These are phyloP conservation scores for Polydrusus pterygomalis DNA, from an alignment of 2,888 invertebrate genomes.

Conservation along the genomic window DNA sequence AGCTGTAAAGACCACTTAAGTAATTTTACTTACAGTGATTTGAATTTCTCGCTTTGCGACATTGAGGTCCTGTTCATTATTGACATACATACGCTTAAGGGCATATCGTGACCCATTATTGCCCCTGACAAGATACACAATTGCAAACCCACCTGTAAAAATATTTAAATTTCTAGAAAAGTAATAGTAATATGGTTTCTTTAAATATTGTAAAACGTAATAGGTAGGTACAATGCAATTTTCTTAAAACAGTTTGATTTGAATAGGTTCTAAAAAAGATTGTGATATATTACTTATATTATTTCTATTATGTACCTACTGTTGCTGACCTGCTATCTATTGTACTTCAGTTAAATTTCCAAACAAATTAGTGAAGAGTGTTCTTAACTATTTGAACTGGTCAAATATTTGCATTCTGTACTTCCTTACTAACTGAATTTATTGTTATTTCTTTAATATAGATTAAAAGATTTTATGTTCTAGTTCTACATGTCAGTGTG, in stretches of 20 bases:
- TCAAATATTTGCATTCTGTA: not conserved
- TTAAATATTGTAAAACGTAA: too few species aligned
- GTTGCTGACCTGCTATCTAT: not conserved
- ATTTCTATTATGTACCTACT: too few species aligned
- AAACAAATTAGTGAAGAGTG: too few species aligned
- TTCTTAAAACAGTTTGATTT: too few species aligned
- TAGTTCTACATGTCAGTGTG: not conserved
- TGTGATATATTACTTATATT: too few species aligned
- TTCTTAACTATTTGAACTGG: not conserved
- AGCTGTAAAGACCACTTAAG: too few species aligned
- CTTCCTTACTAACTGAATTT: not conserved
- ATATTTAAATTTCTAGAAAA: not conserved
- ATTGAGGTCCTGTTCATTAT: slow-evolving; percentile 90
- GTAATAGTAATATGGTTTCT: too few species aligned
- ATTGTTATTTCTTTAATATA: not conserved
- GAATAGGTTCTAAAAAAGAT: too few species aligned
- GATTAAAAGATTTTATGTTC: not conserved
- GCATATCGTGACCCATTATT: slow-evolving; percentile 83
- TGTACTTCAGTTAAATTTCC: not conserved
- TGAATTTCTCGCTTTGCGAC: slow-evolving; percentile 93
- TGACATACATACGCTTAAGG: slow-evolving; percentile 93
- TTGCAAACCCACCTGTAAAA: slow-evolving; percentile 89
- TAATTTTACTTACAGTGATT: slow-evolving; percentile 83
- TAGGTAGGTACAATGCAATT: too few species aligned
- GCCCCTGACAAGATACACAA: slow-evolving; percentile 90